phyloP scores from a whole-genome alignment of 2,113 vertebrate species.

The Peromyscus maniculatus region DNA sequence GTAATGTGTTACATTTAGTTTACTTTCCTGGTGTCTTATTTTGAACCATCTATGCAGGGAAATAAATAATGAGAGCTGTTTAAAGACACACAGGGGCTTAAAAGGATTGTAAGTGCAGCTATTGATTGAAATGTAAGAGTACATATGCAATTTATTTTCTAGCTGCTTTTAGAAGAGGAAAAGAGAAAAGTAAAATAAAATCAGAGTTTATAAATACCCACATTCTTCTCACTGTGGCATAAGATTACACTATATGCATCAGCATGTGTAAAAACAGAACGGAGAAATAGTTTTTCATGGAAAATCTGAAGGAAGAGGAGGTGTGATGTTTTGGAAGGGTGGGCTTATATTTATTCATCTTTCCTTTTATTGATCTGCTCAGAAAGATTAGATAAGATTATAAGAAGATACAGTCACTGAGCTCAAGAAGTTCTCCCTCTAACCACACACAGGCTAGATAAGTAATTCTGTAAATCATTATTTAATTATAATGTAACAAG shows the following conservation, averaged over 20 bases:
- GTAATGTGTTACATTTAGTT: neutral
- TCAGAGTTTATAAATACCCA: neutral
- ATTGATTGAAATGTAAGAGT: constrained; percentile 44
- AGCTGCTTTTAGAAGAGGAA: neutral
- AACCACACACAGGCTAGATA: neutral
- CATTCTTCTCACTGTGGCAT: neutral
- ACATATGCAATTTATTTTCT: neutral
- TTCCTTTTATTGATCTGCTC: neutral
- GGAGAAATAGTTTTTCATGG: fast-evolving
- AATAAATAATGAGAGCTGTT: constrained; percentile 51
- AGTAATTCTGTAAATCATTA: neutral
- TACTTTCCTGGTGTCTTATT: constrained; percentile 10
- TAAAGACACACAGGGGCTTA: constrained; percentile 2
- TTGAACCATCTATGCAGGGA: constrained; percentile 35
- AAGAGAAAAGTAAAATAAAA: neutral
- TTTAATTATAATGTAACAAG: neutral
- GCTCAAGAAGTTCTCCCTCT: neutral
- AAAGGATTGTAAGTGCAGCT: constrained; percentile 40
- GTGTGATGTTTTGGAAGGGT: neutral
- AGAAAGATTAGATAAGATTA: neutral
- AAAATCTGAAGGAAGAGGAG: neutral
- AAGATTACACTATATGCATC: neutral
- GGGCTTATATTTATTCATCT: neutral
- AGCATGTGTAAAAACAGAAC: neutral
- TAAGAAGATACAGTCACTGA: neutral